Percentiles rank a stretch among this genome's conserved stretches.
Conservation (phyloP, 2,113 vertebrate genomes). For the Pseudorectes ferrugineus region DNA sequence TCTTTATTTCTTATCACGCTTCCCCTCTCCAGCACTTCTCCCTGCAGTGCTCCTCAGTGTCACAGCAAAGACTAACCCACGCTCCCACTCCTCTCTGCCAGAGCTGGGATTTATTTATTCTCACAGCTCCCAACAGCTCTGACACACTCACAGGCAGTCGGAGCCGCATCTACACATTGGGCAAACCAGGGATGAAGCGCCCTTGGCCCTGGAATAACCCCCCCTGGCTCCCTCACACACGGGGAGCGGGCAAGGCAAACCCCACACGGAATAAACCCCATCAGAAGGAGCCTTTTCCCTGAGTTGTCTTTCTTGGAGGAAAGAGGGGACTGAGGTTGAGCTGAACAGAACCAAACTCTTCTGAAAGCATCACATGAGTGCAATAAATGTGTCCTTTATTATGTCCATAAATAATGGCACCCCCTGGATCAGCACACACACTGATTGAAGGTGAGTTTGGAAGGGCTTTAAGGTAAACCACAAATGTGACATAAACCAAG, state of each 20-base stretch:
- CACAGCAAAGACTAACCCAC: not conserved
- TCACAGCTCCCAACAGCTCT: not conserved
- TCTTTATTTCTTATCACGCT: not conserved
- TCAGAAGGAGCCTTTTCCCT: not conserved
- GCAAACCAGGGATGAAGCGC: not conserved
- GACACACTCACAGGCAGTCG: fast-evolving
- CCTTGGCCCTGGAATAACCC: fast-evolving
- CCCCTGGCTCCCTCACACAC: not conserved
- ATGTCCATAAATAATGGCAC: not conserved
- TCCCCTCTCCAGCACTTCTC: not conserved
- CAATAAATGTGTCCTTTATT: not conserved
- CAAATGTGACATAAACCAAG: not conserved
- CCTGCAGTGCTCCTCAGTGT: not conserved
- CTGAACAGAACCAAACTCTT: not conserved
- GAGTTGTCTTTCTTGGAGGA: not conserved
- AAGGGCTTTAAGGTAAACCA: not conserved
- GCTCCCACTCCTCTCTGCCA: not conserved
- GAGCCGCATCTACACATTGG: not conserved
- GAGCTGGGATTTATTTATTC: not conserved
- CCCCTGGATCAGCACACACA: not conserved
- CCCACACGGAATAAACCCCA: not conserved
- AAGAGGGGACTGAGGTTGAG: not conserved
- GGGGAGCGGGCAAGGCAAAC: not conserved
- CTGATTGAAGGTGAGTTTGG: not conserved
- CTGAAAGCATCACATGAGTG: not conserved